phyloP scores from a whole-genome alignment of 1,140 invertebrate genomes.

The Lycorma delicatula region DNA sequence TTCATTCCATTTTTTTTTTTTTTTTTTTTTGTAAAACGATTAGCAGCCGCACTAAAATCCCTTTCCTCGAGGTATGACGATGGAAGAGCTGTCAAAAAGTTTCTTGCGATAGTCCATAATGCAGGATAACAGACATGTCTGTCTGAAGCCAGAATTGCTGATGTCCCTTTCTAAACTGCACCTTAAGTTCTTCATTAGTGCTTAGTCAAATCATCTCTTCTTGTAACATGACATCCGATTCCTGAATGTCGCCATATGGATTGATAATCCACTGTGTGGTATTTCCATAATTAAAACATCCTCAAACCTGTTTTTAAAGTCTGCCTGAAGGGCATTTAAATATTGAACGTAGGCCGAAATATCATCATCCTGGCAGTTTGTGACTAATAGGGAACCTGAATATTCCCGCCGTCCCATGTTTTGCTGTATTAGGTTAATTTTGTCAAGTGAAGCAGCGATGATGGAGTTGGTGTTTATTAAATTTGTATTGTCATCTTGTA shows the following conservation, averaged over 20 bases:
- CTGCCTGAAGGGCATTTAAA: constrained; percentile 27
- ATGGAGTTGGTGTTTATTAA: constrained; percentile 25
- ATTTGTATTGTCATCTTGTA: constrained; percentile 27
- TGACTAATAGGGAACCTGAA: too few relatives aligned
- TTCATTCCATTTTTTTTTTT: too few relatives aligned
- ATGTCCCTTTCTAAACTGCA: constrained; percentile 28
- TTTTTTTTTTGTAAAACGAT: too few relatives aligned
- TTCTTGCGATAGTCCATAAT: constrained; percentile 21
- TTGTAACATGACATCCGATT: constrained; percentile 29
- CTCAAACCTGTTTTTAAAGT: constrained; percentile 30
- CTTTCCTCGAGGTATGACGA: constrained; percentile 19
- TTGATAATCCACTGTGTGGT: constrained; percentile 30
- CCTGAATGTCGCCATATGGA: constrained; percentile 28
- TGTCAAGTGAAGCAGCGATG: constrained; percentile 23
- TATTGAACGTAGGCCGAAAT: constrained; percentile 32
- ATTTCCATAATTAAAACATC: constrained; percentile 32
- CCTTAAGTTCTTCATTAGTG: constrained; percentile 29
- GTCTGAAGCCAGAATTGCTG: constrained; percentile 24
- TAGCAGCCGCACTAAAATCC: constrained; percentile 12
- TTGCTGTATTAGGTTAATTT: constrained; percentile 25
- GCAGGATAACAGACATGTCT: constrained; percentile 18
- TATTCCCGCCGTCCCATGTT: too few relatives aligned
- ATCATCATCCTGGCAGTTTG: constrained; percentile 26
- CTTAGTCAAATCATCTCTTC: constrained; percentile 28
- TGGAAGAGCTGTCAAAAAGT: constrained; percentile 22